phyloP scores from a whole-genome alignment of 2,113 vertebrate genomes.

The Saiga tatarica region DNA sequence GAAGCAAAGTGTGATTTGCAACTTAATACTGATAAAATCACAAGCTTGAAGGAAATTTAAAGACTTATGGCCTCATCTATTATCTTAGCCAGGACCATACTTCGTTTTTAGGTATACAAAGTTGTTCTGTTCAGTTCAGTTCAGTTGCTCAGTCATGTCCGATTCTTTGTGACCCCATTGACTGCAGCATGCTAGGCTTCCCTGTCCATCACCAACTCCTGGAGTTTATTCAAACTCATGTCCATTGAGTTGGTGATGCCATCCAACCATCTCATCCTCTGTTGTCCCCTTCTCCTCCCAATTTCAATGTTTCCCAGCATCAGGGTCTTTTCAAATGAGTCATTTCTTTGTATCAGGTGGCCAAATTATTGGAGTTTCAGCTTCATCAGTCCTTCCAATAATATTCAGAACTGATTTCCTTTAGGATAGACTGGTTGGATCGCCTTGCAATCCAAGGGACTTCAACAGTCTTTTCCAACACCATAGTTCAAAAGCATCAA shows the following conservation, averaged over 20 bases:
- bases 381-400: not conserved
- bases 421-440: not conserved
- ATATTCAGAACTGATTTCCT: not conserved
- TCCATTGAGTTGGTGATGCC: not conserved
- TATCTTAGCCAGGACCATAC: not conserved
- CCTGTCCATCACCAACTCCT: not conserved
- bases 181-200: not conserved
- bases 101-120: constrained; percentile 37
- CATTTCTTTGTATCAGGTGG: not conserved
- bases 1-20: constrained; percentile 48
- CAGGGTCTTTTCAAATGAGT: not conserved
- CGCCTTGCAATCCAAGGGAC: not conserved
- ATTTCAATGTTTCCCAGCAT: not conserved
- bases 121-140: not conserved
- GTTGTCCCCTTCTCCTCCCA: not conserved
- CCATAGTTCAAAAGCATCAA: not conserved
- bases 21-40: constrained; percentile 45
- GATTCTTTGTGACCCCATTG: not conserved
- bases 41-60: constrained; percentile 46
- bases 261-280: not conserved
- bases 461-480: not conserved
- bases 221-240: not conserved
- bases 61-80: not conserved
- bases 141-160: not conserved
- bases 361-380: not conserved